Evolutionary conservation across 2,888 invertebrate genomes (phyloP).

Genomic region (Agrypnus murinus): DNA sequence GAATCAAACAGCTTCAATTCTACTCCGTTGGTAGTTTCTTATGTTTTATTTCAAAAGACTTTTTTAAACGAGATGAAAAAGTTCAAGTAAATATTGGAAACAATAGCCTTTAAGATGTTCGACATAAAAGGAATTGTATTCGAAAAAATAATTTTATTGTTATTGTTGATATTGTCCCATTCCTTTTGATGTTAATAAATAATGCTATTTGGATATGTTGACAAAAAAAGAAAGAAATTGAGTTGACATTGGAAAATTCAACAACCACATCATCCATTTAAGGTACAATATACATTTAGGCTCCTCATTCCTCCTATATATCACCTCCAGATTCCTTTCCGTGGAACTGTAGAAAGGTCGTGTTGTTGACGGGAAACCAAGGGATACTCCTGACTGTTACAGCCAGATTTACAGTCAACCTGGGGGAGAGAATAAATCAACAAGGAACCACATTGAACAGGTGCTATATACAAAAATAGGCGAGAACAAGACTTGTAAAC

Average conservation of each 20-base stretch:
- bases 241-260: constrained; percentile 22
- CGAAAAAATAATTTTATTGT: too few species aligned
- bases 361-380: constrained; percentile 29
- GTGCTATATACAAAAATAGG: constrained; percentile 21
- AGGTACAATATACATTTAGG: constrained; percentile 21
- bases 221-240: neutral
- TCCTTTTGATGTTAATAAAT: too few species aligned
- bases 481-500: constrained; percentile 4
- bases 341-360: constrained; percentile 27
- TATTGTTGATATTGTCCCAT: too few species aligned
- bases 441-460: constrained; percentile 27
- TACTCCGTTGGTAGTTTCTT: too few species aligned
- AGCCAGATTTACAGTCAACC: constrained; percentile 25
- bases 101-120: too few species aligned
- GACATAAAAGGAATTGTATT: too few species aligned
- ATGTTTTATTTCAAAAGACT: too few species aligned
- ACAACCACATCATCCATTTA: constrained; percentile 25
- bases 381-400: constrained; percentile 31
- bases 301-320: constrained; percentile 19
- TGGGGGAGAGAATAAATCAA: constrained; percentile 30
- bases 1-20: too few species aligned
- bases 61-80: too few species aligned
- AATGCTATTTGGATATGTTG: too few species aligned
- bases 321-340: constrained; percentile 26
- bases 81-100: too few species aligned